Conservation (phyloP, 2,113 vertebrate genomes). For the Ceyx cyanopectus region DNA sequence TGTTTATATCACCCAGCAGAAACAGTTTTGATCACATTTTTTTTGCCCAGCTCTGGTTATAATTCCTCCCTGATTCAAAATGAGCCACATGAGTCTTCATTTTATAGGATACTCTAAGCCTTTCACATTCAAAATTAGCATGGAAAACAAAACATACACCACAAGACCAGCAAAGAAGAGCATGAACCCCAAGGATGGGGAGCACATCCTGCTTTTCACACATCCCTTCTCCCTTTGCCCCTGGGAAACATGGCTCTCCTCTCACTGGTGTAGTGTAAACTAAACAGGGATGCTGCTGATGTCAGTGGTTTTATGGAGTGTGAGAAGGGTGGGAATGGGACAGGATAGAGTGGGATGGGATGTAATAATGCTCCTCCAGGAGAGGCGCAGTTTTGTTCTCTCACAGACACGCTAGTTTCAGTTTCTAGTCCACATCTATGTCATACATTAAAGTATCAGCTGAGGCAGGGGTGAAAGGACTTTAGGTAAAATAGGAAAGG, state of each 20-base stretch:
- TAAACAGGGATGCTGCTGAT: not conserved
- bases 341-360: not conserved
- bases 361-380: not conserved
- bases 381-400: not conserved
- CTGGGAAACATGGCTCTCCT: not conserved
- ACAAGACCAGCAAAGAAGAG: accelerated
- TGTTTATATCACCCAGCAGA: not conserved
- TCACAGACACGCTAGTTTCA: not conserved
- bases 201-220: not conserved
- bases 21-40: not conserved
- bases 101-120: not conserved
- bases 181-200: not conserved
- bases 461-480: not conserved
- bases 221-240: not conserved
- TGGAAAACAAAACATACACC: not conserved
- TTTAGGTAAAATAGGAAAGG: not conserved
- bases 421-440: not conserved
- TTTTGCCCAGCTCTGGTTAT: not conserved
- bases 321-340: not conserved
- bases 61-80: slow-evolving; percentile 13
- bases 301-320: accelerated
- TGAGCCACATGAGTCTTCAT: not conserved
- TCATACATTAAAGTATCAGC: not conserved
- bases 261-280: accelerated
- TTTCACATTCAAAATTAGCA: not conserved